Evolutionary conservation across 2,113 vertebrate genomes (phyloP).

Genomic region (Synodontis membranacea): DNA sequence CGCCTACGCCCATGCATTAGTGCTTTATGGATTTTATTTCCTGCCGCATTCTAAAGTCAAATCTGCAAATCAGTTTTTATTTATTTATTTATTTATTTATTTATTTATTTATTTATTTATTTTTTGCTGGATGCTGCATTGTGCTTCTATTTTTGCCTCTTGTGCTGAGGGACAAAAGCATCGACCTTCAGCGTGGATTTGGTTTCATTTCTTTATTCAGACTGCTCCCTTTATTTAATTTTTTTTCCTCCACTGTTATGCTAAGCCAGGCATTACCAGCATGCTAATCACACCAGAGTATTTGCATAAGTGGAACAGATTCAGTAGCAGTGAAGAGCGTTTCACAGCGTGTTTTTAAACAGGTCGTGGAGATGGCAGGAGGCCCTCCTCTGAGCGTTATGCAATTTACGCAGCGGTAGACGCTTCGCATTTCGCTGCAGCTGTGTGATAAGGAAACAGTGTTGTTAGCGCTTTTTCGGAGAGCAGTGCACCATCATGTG

Average conservation of each 20-base stretch:
- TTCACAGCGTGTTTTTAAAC: constrained; percentile 19
- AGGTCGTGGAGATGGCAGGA: constrained; percentile 4
- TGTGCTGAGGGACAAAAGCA: constrained; percentile 16
- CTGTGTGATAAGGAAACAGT: constrained; percentile 26
- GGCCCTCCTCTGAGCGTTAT: neutral
- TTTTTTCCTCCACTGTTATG: neutral
- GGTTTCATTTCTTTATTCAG: constrained; percentile 27
- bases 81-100: too few species aligned
- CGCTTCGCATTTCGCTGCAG: constrained; percentile 30
- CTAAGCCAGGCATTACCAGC: constrained; percentile 14
- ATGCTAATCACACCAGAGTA: constrained; percentile 26
- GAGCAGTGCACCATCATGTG: constrained; percentile 29
- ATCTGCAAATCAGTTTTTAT: neutral
- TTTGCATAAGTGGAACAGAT: constrained; percentile 41
- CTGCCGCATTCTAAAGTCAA: neutral
- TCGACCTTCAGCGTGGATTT: constrained; percentile 22
- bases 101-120: neutral
- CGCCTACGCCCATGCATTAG: neutral
- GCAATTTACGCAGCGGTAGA: constrained; percentile 19
- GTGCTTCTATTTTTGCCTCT: constrained; percentile 8
- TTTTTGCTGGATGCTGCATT: constrained; percentile 32
- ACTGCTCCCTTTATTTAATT: neutral
- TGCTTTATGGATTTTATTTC: neutral
- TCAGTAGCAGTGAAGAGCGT: constrained; percentile 20
- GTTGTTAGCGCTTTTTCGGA: constrained; percentile 7